These are phyloP conservation scores for Chorisops tibialis DNA, from an alignment of 2,888 invertebrate species.

Conservation along the genomic window DNA sequence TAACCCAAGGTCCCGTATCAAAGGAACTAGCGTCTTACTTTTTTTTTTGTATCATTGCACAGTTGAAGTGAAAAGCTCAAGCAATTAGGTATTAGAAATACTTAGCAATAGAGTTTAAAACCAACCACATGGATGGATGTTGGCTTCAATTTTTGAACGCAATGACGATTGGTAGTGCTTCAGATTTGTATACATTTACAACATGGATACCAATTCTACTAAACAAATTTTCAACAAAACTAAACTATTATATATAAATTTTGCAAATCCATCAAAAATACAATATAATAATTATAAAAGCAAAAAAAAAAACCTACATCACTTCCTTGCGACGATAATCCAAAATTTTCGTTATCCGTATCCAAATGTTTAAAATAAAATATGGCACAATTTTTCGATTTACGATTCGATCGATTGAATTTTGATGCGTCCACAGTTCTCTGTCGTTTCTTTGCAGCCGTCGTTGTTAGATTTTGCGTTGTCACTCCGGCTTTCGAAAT, in stretches of 20 bases:
- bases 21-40: too few species aligned
- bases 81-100: too few species aligned
- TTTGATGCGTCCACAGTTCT: constrained; percentile 59
- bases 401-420: constrained; percentile 69
- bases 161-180: too few species aligned
- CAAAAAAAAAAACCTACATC: constrained; percentile 49
- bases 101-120: too few species aligned
- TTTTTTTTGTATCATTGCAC: too few species aligned
- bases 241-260: too few species aligned
- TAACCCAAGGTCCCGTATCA: too few species aligned
- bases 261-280: background rate
- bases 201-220: too few species aligned
- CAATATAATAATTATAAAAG: background rate
- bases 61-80: too few species aligned
- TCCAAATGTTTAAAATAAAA: constrained; percentile 85
- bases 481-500: constrained; percentile 18
- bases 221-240: background rate
- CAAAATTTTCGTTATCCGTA: constrained; percentile 74
- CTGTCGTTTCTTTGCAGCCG: constrained; percentile 53
- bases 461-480: constrained; percentile 23
- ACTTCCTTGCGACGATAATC: constrained; percentile 49
- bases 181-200: too few species aligned
- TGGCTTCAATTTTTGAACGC: too few species aligned
- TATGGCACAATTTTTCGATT: constrained; percentile 77
- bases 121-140: too few species aligned